Conservation (phyloP, 2,113 vertebrate genomes). For the Dicrurus megarhynchus region DNA sequence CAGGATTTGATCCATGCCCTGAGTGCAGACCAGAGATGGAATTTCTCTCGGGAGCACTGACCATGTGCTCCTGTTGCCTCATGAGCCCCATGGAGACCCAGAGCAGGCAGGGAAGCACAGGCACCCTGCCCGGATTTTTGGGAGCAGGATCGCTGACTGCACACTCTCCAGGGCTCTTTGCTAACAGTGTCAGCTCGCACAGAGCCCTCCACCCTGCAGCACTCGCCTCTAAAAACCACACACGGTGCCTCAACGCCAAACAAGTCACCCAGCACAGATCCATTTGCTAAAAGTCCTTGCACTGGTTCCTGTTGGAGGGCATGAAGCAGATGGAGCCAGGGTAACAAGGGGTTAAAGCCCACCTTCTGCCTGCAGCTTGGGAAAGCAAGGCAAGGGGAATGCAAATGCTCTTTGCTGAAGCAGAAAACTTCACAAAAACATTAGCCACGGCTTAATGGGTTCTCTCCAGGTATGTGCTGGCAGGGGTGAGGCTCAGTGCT, state of each 20-base stretch:
- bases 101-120: background rate
- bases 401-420: background rate
- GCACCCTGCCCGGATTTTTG: background rate
- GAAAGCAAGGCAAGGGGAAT: background rate
- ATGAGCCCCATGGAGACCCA: fast-evolving
- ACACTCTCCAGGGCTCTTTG: background rate
- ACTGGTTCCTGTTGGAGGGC: background rate
- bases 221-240: background rate
- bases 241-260: background rate
- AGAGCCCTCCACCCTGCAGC: background rate
- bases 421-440: background rate
- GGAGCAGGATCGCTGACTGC: background rate
- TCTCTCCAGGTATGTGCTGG: background rate
- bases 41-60: background rate
- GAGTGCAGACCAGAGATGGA: background rate
- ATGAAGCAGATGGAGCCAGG: fast-evolving
- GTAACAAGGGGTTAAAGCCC: background rate
- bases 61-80: fast-evolving
- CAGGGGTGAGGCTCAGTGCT: background rate
- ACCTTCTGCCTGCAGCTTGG: background rate
- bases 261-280: too few species aligned
- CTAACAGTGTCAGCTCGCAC: background rate
- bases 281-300: background rate
- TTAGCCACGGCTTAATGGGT: background rate
- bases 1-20: background rate